phyloP scores from a whole-genome alignment of 2,888 invertebrate genomes.

The Pheosia tremula region DNA sequence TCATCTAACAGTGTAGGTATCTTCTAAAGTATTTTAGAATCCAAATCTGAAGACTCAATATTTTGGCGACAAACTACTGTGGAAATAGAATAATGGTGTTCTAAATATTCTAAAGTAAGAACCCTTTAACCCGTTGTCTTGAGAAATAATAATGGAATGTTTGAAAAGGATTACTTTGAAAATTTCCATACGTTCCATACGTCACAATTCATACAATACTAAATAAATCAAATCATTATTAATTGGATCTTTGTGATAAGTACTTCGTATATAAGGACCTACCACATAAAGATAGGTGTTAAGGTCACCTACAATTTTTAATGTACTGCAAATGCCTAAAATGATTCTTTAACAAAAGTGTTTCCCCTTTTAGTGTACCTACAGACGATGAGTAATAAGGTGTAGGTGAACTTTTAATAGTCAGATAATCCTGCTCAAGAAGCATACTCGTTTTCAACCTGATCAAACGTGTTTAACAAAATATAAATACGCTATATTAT shows the following conservation, averaged over 20 bases:
- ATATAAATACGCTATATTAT: background rate
- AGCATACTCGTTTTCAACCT: slow-evolving; percentile 29
- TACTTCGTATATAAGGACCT: too few species aligned
- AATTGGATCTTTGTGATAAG: too few species aligned
- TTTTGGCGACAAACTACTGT: slow-evolving; percentile 1
- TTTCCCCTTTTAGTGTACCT: slow-evolving; percentile 10
- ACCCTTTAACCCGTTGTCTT: slow-evolving; percentile 25
- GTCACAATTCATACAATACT: too few species aligned
- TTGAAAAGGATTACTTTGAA: too few species aligned
- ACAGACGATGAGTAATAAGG: slow-evolving; percentile 20
- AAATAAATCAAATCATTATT: too few species aligned
- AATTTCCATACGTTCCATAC: too few species aligned
- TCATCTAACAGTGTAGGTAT: too few species aligned
- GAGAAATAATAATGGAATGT: too few species aligned
- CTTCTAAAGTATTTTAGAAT: background rate
- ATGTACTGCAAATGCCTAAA: background rate
- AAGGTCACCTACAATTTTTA: too few species aligned
- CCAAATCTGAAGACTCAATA: background rate
- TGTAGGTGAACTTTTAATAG: slow-evolving; percentile 21
- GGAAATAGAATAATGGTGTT: slow-evolving; percentile 17
- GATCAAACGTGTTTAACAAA: background rate
- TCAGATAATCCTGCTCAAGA: slow-evolving; percentile 32
- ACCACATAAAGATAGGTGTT: too few species aligned
- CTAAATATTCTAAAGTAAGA: slow-evolving; percentile 18
- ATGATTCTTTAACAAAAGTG: background rate